Percentiles rank a stretch among this genome's conserved stretches.
Evolutionary conservation across 1,140 invertebrate species (phyloP).

Genomic region (Dendrolimus kikuchii): DNA sequence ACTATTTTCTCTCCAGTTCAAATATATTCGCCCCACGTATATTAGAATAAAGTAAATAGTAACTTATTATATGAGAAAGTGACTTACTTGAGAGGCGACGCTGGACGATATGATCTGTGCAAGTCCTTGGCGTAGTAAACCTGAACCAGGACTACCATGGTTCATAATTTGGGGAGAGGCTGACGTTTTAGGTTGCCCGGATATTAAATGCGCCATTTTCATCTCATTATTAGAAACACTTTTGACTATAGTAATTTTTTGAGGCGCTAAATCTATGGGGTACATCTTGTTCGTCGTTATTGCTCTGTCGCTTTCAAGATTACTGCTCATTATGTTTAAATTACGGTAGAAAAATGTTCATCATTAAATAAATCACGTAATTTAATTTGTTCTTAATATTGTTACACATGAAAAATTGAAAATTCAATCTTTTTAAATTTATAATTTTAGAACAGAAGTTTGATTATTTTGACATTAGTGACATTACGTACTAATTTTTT

Average conservation of each 20-base stretch:
- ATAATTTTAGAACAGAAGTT: too few relatives aligned
- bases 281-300: constrained; percentile 61
- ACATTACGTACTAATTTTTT: too few relatives aligned
- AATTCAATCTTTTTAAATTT: too few relatives aligned
- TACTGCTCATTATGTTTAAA: constrained; percentile 48
- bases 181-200: constrained; percentile 48
- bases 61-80: too few relatives aligned
- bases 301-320: constrained; percentile 61
- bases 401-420: too few relatives aligned
- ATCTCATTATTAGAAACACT: constrained; percentile 56
- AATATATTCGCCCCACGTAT: too few relatives aligned
- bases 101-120: constrained; percentile 55
- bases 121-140: constrained; percentile 50
- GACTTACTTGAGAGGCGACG: constrained; percentile 52
- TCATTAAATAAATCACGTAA: constrained; percentile 2
- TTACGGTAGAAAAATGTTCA: constrained; percentile 3
- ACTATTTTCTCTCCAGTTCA: too few relatives aligned
- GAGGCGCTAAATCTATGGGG: constrained; percentile 66
- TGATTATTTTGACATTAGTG: too few relatives aligned
- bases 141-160: constrained; percentile 36
- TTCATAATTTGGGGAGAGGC: constrained; percentile 44
- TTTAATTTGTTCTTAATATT: too few relatives aligned
- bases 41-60: too few relatives aligned
- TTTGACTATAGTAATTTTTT: constrained; percentile 68
- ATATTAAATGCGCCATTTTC: constrained; percentile 60